Evolutionary conservation across 2,797 vertebrate species (phyloP).

Genomic region (Erpetoichthys calabaricus): DNA sequence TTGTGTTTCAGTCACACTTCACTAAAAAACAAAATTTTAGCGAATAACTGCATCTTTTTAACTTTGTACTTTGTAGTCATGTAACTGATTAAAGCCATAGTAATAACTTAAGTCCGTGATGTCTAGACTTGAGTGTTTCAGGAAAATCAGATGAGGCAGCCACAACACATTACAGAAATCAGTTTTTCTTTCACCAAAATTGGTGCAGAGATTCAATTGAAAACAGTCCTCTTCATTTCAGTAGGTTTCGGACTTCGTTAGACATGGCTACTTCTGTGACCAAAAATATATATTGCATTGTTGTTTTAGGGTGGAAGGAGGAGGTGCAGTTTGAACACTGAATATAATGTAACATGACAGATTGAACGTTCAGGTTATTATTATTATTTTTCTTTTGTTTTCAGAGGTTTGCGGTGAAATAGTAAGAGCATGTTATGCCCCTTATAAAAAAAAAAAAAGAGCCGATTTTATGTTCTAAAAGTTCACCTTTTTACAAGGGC

Average conservation of each 20-base stretch:
- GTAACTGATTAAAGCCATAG: neutral
- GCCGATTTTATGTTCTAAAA: neutral
- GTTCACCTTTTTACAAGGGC: conserved; percentile 1
- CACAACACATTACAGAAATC: no score
- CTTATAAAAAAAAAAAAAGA: neutral
- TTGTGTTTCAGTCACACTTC: no score
- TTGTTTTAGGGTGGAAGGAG: neutral
- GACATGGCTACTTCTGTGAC: conserved; percentile 4
- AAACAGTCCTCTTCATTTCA: conserved; percentile 5
- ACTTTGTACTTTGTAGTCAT: neutral
- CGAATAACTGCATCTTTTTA: no score
- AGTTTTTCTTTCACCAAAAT: no score
- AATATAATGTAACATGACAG: conserved; percentile 3
- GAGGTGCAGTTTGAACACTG: neutral
- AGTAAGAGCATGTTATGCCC: neutral
- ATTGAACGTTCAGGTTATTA: neutral
- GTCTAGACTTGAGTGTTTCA: conserved; percentile 1
- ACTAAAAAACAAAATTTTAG: no score
- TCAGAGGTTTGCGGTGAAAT: conserved; percentile 1
- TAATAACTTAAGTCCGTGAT: neutral
- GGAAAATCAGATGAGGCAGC: neutral
- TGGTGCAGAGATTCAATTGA: neutral
- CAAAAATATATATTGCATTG: conserved; percentile 9
- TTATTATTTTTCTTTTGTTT: neutral
- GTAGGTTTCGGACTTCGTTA: neutral